Evolutionary conservation across 2,113 vertebrate genomes (phyloP), one percentile per base, ranked within the genome.

Genomic region (Oxyruncus cristatus): DNA sequence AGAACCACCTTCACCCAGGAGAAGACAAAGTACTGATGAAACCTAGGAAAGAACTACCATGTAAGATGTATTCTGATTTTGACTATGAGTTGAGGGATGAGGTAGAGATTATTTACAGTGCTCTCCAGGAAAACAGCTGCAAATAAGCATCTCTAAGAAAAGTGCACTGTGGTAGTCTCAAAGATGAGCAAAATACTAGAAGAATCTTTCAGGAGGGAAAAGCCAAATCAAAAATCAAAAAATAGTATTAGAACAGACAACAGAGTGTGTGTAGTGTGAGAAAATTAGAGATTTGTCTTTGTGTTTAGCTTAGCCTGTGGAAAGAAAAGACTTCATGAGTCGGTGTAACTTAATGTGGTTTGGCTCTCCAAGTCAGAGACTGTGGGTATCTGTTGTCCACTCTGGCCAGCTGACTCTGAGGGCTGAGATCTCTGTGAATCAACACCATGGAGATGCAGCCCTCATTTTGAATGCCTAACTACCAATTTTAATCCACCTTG

Each of bases 211-310:
- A 76, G 49, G 21, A 88, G 23, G 12, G 18, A 30, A 85, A 88
- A 27, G 15, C 1, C 9, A 46, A 68, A 24, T 24, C 44, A 79
- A 75, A 84, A 91, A 21, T 71, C 46, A 53, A 52, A 85, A 66
- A 61, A 63, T 2, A 66, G 5, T 37, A 63, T 39, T n/a, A 70
- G 12, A 83, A 7, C 53, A 93, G 49, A 58, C 12, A 53, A 52
- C 1, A 70, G 1, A n/a, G 23, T 1, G 1, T 19, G 23, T 7
- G 13, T 12, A 6, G 27, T 30, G 70, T 32, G 21, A 52, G 5
- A 59, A 78, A 83, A 58, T 24, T 0, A 50, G 8, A 3, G 6
- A 50, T n/a, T 37, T 85, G 30, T 15, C 35, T 85, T 90, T 41
- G 50, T 18, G 15, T 41, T 85, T 66, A 84, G 27, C 19, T 86